phyloP scores from a whole-genome alignment of 2,888 invertebrate species.

The Trachelus stipa region DNA sequence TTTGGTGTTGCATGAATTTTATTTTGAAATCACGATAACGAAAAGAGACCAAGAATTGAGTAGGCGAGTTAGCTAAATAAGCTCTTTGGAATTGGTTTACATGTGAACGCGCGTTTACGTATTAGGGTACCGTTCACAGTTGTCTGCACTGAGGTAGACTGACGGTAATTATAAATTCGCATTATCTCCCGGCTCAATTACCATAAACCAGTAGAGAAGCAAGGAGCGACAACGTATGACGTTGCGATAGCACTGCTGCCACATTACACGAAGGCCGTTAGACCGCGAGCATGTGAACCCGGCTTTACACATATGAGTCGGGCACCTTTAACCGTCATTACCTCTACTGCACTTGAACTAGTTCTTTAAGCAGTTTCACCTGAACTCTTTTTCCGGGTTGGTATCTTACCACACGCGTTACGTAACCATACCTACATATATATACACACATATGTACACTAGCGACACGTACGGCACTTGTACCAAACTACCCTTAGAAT shows the following conservation, averaged over 20 bases:
- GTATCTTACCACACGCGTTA: background rate
- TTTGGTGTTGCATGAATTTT: background rate
- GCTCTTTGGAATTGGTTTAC: background rate
- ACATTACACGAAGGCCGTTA: background rate
- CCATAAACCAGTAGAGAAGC: background rate
- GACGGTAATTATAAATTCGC: slow-evolving; percentile 33
- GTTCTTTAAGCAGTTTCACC: background rate
- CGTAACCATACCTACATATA: background rate
- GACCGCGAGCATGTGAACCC: background rate
- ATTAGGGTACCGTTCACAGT: background rate
- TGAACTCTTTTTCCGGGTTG: background rate
- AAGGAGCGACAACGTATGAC: background rate
- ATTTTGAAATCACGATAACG: background rate
- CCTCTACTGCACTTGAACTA: background rate
- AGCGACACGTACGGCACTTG: too few species aligned
- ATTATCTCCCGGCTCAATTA: slow-evolving; percentile 34
- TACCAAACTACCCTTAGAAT: too few species aligned
- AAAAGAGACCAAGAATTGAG: too few species aligned
- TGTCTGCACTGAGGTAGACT: slow-evolving; percentile 14
- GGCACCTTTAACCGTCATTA: background rate
- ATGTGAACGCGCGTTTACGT: background rate
- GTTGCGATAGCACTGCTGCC: background rate
- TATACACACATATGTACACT: background rate
- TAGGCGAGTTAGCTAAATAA: background rate
- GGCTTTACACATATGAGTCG: background rate